A percentile compares a stretch with the other conserved stretches of the same genome.
Conservation (phyloP, 1,140 invertebrate genomes). For the Tetraneura akinire region DNA sequence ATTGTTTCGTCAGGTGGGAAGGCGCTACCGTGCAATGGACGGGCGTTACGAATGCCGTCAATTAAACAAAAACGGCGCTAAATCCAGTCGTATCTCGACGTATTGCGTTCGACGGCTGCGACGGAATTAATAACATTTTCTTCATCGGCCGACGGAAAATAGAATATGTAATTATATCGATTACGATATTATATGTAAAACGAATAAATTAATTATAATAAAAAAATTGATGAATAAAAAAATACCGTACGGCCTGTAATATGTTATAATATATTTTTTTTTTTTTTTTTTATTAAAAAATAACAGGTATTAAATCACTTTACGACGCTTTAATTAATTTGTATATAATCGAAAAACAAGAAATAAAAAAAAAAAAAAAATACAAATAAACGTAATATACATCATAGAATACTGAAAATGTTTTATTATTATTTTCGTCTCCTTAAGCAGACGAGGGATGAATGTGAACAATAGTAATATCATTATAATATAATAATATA, state of each 20-base stretch:
- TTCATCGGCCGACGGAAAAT: neutral
- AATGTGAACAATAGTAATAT: neutral
- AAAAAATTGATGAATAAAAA: no score
- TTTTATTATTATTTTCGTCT: neutral
- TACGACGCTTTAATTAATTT: conserved; percentile 31
- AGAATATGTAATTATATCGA: no score
- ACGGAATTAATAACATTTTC: no score
- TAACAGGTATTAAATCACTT: conserved; percentile 50
- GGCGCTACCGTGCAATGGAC: conserved; percentile 46
- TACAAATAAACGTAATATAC: conserved; percentile 39
- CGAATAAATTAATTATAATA: no score
- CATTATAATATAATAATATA: no score
- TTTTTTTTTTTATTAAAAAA: conserved; percentile 51
- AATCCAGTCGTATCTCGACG: no score
- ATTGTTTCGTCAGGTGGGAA: neutral
- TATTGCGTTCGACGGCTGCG: no score
- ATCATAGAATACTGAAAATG: conserved; percentile 30
- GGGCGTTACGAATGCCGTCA: conserved; percentile 19
- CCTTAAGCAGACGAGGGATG: no score
- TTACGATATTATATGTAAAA: no score
- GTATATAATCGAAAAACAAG: conserved; percentile 11
- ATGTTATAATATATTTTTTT: conserved; percentile 47
- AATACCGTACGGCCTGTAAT: conserved; percentile 17
- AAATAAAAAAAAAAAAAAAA: no score
- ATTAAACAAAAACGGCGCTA: no score